Evolutionary conservation across 2,888 invertebrate genomes (phyloP), one percentile per base, ranked within the genome.

Genomic region (Protodeltote pygarga): DNA sequence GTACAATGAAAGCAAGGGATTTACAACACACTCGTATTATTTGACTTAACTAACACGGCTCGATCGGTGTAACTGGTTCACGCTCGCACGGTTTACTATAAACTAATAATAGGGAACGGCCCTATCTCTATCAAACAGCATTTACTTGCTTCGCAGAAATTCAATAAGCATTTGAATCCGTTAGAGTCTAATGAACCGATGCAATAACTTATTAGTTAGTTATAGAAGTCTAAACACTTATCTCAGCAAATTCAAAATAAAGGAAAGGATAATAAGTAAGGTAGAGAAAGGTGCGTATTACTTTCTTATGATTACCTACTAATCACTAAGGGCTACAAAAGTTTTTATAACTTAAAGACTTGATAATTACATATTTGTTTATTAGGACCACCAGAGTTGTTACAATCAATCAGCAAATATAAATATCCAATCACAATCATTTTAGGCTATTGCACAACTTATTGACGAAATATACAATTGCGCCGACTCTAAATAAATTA

Each of bases 1-100:
- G 68, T 71, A 85, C 80, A 83, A 82, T 83, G 78, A 83, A 83
- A 80, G 77, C 78, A 73, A 75, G 70, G 75, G 77, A 77, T 80
- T 80, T 79, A 81, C 78, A 79, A 75, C 79, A 79, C 75, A 73
- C 67, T 75, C 61, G 71, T 73, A 77, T 75, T 77, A 76, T 81
- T 79, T 75, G 73, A 75, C 69, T 79, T 64, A 68, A 74, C 73
- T 74, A 79, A 83, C 75, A 73, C 73, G 58, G 68, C 62, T 59
- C 60, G 73, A 75, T 75, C 69, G 54, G 46, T 47, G 53, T 70
- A 71, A 71, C 65, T 66, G 68, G 67, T 67, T 63, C 58, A 55
- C 65, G 62, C 66, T 72, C 55, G 69, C 68, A 65, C 65, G 68
- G 44, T 53, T 60, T 39, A 37, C 53, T 51, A 51, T 61, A 65